These are phyloP conservation scores for Aegotheles bennettii DNA, from an alignment of 2,113 vertebrate species.

Conservation along the genomic window DNA sequence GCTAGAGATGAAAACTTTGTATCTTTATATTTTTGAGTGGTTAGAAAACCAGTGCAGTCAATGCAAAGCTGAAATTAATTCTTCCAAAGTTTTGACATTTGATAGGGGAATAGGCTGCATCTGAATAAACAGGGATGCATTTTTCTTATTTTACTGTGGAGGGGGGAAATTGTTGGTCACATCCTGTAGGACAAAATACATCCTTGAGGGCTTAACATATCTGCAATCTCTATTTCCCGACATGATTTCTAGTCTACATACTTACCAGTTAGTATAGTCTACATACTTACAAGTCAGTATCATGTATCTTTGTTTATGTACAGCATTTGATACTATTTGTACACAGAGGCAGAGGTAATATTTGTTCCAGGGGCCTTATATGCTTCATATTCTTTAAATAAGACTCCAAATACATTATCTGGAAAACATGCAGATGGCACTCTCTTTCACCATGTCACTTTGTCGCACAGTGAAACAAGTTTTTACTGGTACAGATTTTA, in stretches of 20 bases:
- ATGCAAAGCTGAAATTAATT: neutral
- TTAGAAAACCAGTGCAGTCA: neutral
- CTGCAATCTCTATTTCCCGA: conserved; percentile 3
- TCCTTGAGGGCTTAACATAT: neutral
- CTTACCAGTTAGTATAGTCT: conserved; percentile 25
- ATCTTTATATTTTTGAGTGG: neutral
- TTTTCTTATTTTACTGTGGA: neutral
- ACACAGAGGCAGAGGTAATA: conserved; percentile 23
- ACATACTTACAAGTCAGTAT: conserved; percentile 42
- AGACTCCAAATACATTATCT: conserved; percentile 32
- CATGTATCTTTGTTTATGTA: conserved; percentile 54
- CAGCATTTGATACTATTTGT: conserved; percentile 54
- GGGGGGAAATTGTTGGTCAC: neutral
- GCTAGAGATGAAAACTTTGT: neutral
- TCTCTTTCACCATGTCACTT: neutral
- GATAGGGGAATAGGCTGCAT: neutral
- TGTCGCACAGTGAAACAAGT: neutral
- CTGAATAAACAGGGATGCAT: neutral
- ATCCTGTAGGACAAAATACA: neutral
- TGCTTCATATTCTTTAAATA: conserved; percentile 61
- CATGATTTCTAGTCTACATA: conserved; percentile 30
- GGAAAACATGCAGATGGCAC: neutral
- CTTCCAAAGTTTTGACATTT: neutral
- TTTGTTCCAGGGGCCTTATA: conserved; percentile 24
- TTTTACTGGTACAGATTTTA: neutral